Evolutionary conservation across 1,140 invertebrate genomes (phyloP).

Genomic region (Zaprionus camerounensis): DNA sequence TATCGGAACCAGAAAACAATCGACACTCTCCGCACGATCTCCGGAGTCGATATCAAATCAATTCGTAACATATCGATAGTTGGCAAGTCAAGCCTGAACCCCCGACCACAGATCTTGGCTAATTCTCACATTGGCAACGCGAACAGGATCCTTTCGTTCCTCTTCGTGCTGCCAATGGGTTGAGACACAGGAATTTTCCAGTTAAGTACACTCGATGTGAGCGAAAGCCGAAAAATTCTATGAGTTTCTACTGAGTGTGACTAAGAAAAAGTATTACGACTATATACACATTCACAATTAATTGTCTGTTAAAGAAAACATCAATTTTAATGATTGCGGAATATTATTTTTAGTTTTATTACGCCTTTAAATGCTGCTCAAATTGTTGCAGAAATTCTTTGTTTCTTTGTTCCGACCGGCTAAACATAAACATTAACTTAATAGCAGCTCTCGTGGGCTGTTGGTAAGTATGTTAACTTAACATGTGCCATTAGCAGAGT

Average conservation of each 20-base stretch:
- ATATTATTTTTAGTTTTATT: conserved; percentile 3
- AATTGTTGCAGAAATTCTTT: background rate
- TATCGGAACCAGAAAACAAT: background rate
- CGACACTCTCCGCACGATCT: no score
- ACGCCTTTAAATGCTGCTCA: background rate
- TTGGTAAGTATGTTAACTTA: background rate
- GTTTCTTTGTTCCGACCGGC: background rate
- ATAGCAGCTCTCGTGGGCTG: background rate
- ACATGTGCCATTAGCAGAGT: background rate
- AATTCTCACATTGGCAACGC: no score
- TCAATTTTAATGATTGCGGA: conserved; percentile 2
- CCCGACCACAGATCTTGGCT: background rate
- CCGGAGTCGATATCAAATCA: background rate
- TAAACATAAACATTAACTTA: background rate
- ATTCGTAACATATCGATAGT: background rate
- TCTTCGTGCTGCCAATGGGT: background rate
- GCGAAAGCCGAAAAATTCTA: background rate
- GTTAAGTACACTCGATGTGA: background rate
- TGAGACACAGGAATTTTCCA: background rate
- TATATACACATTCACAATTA: conserved; percentile 8
- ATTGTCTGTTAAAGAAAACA: conserved; percentile 5
- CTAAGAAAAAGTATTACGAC: background rate
- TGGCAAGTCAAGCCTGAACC: background rate
- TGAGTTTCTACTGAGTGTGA: background rate
- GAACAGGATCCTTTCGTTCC: background rate